Evolutionary conservation across 2,113 vertebrate species (phyloP).

Genomic region (Poicephalus meyeri): DNA sequence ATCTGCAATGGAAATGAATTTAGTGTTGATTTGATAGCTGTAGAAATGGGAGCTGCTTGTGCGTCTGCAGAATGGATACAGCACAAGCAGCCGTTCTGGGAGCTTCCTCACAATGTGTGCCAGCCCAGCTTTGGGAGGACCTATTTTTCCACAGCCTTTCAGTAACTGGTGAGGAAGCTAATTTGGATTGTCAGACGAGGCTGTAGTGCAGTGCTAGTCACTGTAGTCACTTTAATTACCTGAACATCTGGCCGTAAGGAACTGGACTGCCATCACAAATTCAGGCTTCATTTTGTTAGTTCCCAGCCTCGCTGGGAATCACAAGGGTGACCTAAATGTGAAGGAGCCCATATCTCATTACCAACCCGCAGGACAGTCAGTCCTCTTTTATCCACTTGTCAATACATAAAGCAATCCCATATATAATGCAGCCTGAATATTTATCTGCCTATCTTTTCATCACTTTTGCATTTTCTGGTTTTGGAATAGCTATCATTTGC

Average conservation of each 20-base stretch:
- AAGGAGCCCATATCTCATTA: constrained; percentile 41
- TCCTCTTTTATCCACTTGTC: background rate
- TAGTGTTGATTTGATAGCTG: background rate
- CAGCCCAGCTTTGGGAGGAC: background rate
- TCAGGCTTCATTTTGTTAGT: background rate
- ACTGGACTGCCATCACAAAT: background rate
- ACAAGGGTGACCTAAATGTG: constrained; percentile 38
- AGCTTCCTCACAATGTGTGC: background rate
- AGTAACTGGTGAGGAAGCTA: background rate
- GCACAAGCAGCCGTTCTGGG: background rate
- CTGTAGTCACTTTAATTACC: constrained; percentile 16
- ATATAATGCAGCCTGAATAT: constrained; percentile 19
- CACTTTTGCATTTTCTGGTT: background rate
- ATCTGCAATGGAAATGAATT: constrained; percentile 6
- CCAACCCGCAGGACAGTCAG: background rate
- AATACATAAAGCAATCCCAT: constrained; percentile 20
- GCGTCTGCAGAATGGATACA: background rate
- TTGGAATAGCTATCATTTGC: background rate
- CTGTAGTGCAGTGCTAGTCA: background rate
- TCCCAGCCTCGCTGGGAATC: constrained; percentile 35
- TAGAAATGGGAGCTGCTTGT: background rate
- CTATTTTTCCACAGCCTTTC: background rate
- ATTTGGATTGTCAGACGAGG: background rate
- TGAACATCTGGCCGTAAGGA: constrained; percentile 29
- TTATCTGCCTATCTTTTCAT: constrained; percentile 3